Conservation (phyloP, 2,113 vertebrate species). For the Hymenochirus boettgeri region DNA sequence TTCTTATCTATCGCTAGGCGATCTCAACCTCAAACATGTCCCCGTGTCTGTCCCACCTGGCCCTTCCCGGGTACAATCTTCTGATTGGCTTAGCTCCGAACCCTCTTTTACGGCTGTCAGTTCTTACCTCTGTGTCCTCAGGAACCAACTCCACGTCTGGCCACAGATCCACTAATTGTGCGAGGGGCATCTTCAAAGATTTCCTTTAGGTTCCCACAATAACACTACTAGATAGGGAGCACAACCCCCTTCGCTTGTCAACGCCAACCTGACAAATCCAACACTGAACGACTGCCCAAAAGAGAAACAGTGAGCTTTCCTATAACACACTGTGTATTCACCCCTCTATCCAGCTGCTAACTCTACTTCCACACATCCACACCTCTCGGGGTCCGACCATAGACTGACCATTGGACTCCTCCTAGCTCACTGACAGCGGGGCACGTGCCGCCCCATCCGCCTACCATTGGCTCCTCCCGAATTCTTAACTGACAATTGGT, state of each 20-base stretch:
- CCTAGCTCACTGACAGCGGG: slow-evolving; percentile 22
- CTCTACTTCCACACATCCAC: not conserved
- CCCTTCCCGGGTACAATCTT: too few species aligned
- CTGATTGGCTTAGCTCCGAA: not conserved
- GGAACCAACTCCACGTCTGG: slow-evolving; percentile 29
- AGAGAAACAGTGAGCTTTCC: too few species aligned
- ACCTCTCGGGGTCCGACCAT: not conserved
- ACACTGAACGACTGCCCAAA: too few species aligned
- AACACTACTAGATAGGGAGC: too few species aligned
- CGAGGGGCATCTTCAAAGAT: slow-evolving; percentile 29
- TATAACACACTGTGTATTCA: too few species aligned
- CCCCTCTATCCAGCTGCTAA: not conserved
- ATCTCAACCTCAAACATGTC: too few species aligned
- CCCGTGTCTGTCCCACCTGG: too few species aligned
- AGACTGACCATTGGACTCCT: slow-evolving; percentile 9
- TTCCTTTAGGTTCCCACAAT: not conserved
- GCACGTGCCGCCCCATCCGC: slow-evolving; percentile 9
- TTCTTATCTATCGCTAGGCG: too few species aligned
- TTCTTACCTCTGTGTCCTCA: slow-evolving; percentile 31
- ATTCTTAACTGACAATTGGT: not conserved
- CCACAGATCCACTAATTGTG: slow-evolving; percentile 30
- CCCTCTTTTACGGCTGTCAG: not conserved
- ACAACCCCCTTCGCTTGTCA: not conserved
- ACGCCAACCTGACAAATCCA: too few species aligned
- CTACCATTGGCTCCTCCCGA: slow-evolving; percentile 6